Evolutionary conservation across 2,888 invertebrate species (phyloP).

Genomic region (Acronicta psi): DNA sequence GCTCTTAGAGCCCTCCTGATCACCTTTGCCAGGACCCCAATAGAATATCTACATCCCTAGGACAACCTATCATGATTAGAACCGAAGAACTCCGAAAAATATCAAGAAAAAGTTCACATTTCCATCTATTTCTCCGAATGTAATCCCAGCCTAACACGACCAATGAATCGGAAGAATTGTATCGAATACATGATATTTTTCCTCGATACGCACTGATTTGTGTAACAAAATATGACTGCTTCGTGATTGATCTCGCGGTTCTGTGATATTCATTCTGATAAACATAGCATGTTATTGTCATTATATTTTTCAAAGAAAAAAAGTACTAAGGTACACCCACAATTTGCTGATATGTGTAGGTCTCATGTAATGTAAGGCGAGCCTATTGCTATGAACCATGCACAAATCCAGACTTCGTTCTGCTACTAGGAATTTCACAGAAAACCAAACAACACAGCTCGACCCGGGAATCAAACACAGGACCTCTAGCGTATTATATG

Average conservation of each 20-base stretch:
- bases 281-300: constrained; percentile 6
- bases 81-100: constrained; percentile 15
- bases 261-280: constrained; percentile 16
- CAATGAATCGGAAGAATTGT: constrained; percentile 58
- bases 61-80: constrained; percentile 15
- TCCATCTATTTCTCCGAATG: constrained; percentile 34
- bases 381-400: too few relatives aligned
- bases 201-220: constrained; percentile 52
- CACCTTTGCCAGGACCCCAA: too few relatives aligned
- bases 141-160: constrained; percentile 46
- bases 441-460: too few relatives aligned
- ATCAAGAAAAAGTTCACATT: constrained; percentile 32
- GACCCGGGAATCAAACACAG: too few relatives aligned
- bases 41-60: not conserved
- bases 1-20: too few relatives aligned
- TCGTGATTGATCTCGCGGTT: constrained; percentile 39
- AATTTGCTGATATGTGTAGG: too few relatives aligned
- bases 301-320: not conserved
- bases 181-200: constrained; percentile 57
- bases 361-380: too few relatives aligned
- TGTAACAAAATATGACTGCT: constrained; percentile 54
- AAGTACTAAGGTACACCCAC: too few relatives aligned
- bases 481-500: too few relatives aligned
- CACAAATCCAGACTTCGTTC: too few relatives aligned
- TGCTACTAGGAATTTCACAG: too few relatives aligned